Evolutionary conservation across 35 echinoderm and acorn worm genomes (phyloP).

Genomic region (Hemicentrotus pulcherrimus): DNA sequence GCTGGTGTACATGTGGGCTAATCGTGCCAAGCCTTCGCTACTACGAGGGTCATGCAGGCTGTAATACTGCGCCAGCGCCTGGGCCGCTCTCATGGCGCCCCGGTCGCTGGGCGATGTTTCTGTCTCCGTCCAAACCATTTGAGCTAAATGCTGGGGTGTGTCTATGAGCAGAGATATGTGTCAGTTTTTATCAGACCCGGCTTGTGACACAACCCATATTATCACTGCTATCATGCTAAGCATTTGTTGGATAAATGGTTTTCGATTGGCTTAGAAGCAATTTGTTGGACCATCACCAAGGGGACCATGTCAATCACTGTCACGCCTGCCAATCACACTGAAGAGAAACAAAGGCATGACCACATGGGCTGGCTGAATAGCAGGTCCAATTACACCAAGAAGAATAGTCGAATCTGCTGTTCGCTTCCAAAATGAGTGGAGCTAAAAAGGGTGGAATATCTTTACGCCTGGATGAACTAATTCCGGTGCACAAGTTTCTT

Average conservation of each 20-base stretch:
- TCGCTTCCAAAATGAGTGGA: constrained; percentile 47
- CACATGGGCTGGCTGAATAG: constrained; percentile 85
- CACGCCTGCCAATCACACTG: constrained; percentile 89
- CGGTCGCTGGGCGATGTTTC: constrained; percentile 59
- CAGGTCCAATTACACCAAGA: constrained; percentile 79
- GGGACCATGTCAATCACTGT: constrained; percentile 98
- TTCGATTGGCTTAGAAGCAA: constrained; percentile 99
- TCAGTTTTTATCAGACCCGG: constrained; percentile 92
- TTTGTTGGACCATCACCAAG: constrained; percentile 92
- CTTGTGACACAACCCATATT: constrained; percentile 94
- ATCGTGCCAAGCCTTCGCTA: constrained; percentile 36
- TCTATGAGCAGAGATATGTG: constrained; percentile 78
- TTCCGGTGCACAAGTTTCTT: constrained; percentile 52
- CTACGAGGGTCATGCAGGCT: not conserved
- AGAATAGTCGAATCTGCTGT: constrained; percentile 54
- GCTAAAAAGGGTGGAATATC: constrained; percentile 67
- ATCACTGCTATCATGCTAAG: constrained; percentile 92
- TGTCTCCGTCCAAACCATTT: constrained; percentile 63
- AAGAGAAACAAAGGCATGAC: constrained; percentile 84
- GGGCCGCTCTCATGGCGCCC: constrained; percentile 36
- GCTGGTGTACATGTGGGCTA: constrained; percentile 72
- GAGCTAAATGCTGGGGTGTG: constrained; percentile 92
- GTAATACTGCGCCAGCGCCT: constrained; percentile 46
- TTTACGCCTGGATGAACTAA: constrained; percentile 66
- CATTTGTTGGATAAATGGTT: constrained; percentile 99